Evolutionary conservation across 2,888 invertebrate species (phyloP), one percentile per base, ranked within the genome.

Genomic region (Taenaris catops): DNA sequence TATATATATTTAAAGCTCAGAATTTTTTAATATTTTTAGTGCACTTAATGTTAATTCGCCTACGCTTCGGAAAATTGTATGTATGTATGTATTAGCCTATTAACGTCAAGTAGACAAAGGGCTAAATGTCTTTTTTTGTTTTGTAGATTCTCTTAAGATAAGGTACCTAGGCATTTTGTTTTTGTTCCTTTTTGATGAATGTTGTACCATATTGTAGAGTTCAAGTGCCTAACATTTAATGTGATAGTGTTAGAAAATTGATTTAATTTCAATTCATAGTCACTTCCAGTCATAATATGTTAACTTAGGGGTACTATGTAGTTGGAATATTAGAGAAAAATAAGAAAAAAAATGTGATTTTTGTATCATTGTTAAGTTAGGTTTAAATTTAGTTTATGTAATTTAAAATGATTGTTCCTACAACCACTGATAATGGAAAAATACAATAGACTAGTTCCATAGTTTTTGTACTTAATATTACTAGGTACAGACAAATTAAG

Each of bases 221-320:
- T 33, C 53, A 50, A 41, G 48, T 41, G 46, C 48, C 44, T 53
- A 63, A 72, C 71, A 65, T 64, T 65, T 74, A 70, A 68, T 83
- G 86, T 86, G 84, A 84, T 84, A 81, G 75, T 53, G 58, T 69
- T 73, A 66, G 60, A 70, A 66, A 65, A 60, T 67, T 67, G 61
- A 71, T 71, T 71, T 60, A 70, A 71, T 60, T 75, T 79, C 61
- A 64, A 74, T 73, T 74, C 67, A 65, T 86, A 86, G 86, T 86
- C 86, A 84, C 83, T 83, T 83, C 75, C 76, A 86, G 86, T 86
- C 86, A 86, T 84, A 84, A 84, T 86, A 84, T 76, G 75, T 80
- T 75, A 79, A 65, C 63, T 60, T 75, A 78, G 72, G 69, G 63
- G 72, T 78, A 76, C 75, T 69, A 69, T 68, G 60, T 63, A 60